Evolutionary conservation across 2,797 vertebrate genomes (phyloP).

Genomic region (Gouania willdenowi): DNA sequence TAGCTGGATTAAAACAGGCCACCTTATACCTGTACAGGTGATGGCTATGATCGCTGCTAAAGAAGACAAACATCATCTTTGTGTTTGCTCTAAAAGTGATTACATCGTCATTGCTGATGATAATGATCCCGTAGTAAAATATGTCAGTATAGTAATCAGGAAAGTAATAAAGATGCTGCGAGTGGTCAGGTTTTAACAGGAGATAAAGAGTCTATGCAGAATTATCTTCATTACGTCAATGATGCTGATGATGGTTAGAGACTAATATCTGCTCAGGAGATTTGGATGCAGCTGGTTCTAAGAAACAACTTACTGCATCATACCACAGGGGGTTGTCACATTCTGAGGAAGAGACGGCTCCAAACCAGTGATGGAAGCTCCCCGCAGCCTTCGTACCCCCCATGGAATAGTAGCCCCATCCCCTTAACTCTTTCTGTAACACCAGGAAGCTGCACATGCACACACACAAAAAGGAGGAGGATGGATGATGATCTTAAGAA

Average conservation of each 20-base stretch:
- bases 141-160: slow-evolving; percentile 16
- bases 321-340: slow-evolving; percentile 71
- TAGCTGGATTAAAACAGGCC: not conserved
- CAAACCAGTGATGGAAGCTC: slow-evolving; percentile 58
- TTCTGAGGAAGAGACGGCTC: slow-evolving; percentile 66
- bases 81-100: slow-evolving; percentile 10
- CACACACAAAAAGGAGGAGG: slow-evolving; percentile 18
- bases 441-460: slow-evolving; percentile 48
- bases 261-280: slow-evolving; percentile 32
- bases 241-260: slow-evolving; percentile 20
- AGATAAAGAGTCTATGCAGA: slow-evolving; percentile 6
- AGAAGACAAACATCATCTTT: slow-evolving; percentile 9
- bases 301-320: slow-evolving; percentile 28
- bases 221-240: slow-evolving; percentile 19
- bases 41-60: slow-evolving; percentile 1
- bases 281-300: slow-evolving; percentile 37
- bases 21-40: not conserved
- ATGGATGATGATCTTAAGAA: slow-evolving; percentile 63
- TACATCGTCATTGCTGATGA: slow-evolving; percentile 9
- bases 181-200: slow-evolving; percentile 20
- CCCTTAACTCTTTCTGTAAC: slow-evolving; percentile 66
- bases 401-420: slow-evolving; percentile 74
- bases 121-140: slow-evolving; percentile 13
- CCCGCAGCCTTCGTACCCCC: slow-evolving; percentile 67
- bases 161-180: slow-evolving; percentile 7